Evolutionary conservation across 2,113 vertebrate genomes (phyloP), one percentile per base, ranked within the genome.

Genomic region (Carettochelys insculpta): DNA sequence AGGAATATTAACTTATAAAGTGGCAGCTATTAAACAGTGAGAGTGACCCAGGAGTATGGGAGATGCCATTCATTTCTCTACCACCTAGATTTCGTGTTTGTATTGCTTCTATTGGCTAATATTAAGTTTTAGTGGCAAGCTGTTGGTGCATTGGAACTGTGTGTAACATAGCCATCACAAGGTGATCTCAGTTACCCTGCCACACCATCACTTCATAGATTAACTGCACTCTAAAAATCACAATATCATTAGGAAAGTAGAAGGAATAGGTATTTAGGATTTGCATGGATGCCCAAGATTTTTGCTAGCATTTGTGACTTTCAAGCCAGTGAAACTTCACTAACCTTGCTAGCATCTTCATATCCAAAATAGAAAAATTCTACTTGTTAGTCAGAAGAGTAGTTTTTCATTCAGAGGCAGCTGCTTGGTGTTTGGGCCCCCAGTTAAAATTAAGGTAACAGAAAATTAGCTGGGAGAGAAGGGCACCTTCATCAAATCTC

Each of bases 61-160:
- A 88, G 29, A 68, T 48, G 73, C 8, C 24, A n/a, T 31, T 11
- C 0, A 43, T 0, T 2, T 50, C 22, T 31, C 77, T 5, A 71
- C 51, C 68, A 13, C 3, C 65, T 52, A 56, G 19, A 61, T 13
- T 73, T 47, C 7, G 3, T 56, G 1, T 73, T 90, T 86, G 1
- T 43, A 6, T 41, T 22, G 38, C 68, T 77, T 54, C 83, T 22
- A 41, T 34, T 85, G 48, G 52, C 4, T 65, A 38, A 3, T 47
- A 25, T 58, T 68, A 38, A 38, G 80, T 10, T 43, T 79, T n/a
- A 41, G 38, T 2, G 22, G 22, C 38, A 43, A 41, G 11, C 68
- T 41, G 68, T 25, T 43, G 9, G 1, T 71, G 38, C 12, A 71
- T 71, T 11, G 10, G 38, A 71, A 71, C 68, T 43, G 16, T 61